A percentile compares a stretch with the other conserved stretches of the same genome.
Conservation (phyloP, 1,140 invertebrate species). For the Bombus turneri region DNA sequence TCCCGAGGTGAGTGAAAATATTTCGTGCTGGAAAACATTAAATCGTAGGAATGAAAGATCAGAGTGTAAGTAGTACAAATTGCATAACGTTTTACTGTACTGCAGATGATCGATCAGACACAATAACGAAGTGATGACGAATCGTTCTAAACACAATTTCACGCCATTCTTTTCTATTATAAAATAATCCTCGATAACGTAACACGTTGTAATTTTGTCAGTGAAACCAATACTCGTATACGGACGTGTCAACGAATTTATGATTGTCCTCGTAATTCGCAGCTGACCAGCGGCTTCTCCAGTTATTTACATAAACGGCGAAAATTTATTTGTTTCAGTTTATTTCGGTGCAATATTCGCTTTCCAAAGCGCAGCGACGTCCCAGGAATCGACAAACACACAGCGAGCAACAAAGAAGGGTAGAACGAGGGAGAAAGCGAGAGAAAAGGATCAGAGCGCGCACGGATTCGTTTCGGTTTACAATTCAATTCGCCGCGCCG, state of each 20-base stretch:
- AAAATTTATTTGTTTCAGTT: conserved; percentile 53
- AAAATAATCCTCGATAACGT: too few relatives aligned
- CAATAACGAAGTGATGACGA: neutral
- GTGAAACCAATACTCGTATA: neutral
- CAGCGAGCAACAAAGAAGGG: neutral
- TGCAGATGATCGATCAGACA: neutral
- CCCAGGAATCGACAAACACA: conserved; percentile 40
- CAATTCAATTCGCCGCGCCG: conserved; percentile 38
- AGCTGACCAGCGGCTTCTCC: neutral
- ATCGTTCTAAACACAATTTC: neutral
- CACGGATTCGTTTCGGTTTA: conserved; percentile 49
- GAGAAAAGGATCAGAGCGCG: neutral
- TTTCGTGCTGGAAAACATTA: too few relatives aligned
- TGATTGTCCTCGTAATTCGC: conserved; percentile 33
- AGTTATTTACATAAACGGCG: conserved; percentile 50
- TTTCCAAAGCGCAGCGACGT: neutral
- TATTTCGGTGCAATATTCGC: conserved; percentile 46
- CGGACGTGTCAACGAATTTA: conserved; percentile 30
- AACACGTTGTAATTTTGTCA: neutral
- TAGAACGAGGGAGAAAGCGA: neutral
- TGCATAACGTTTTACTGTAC: neutral
- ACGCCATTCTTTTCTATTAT: too few relatives aligned
- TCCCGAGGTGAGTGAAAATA: too few relatives aligned
- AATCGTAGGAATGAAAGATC: neutral
- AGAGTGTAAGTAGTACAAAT: neutral